phyloP scores from a whole-genome alignment of 2,888 invertebrate species.

The Epinotia bilunana region DNA sequence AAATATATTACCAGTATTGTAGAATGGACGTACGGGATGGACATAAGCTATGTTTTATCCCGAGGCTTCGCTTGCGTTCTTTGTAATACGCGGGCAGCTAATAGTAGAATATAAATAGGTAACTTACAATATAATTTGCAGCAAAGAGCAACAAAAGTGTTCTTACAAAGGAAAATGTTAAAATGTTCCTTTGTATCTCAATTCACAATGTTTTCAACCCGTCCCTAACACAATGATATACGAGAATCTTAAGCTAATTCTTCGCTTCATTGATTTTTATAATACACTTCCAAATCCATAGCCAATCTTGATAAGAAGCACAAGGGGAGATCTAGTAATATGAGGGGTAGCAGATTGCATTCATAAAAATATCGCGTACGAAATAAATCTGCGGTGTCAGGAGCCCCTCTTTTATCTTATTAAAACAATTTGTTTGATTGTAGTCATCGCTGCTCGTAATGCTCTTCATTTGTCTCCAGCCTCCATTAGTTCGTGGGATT shows the following conservation, averaged over 20 bases:
- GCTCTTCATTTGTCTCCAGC: constrained; percentile 39
- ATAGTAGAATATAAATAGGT: too few relatives aligned
- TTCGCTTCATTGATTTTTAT: constrained; percentile 32
- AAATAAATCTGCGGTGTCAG: constrained; percentile 78
- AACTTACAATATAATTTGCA: neutral
- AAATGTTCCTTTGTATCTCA: neutral
- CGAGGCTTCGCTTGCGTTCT: too few relatives aligned
- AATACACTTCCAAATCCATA: constrained; percentile 33
- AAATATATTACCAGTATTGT: too few relatives aligned
- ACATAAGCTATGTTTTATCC: too few relatives aligned
- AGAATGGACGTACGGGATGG: too few relatives aligned
- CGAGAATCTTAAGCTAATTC: constrained; percentile 15
- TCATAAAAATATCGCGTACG: constrained; percentile 78
- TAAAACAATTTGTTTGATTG: constrained; percentile 46
- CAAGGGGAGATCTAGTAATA: constrained; percentile 46
- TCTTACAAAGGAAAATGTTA: neutral
- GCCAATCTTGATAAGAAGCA: constrained; percentile 31
- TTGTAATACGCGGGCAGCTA: too few relatives aligned
- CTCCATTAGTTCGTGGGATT: constrained; percentile 40
- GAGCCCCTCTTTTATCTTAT: constrained; percentile 64
- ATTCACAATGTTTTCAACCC: constrained; percentile 1
- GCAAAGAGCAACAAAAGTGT: neutral
- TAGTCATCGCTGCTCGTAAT: constrained; percentile 41
- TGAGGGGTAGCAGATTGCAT: constrained; percentile 70
- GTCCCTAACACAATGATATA: neutral